A percentile compares a stretch with the other conserved stretches of the same genome.
phyloP scores from a whole-genome alignment of 2,888 invertebrate species.

The Syritta pipiens region DNA sequence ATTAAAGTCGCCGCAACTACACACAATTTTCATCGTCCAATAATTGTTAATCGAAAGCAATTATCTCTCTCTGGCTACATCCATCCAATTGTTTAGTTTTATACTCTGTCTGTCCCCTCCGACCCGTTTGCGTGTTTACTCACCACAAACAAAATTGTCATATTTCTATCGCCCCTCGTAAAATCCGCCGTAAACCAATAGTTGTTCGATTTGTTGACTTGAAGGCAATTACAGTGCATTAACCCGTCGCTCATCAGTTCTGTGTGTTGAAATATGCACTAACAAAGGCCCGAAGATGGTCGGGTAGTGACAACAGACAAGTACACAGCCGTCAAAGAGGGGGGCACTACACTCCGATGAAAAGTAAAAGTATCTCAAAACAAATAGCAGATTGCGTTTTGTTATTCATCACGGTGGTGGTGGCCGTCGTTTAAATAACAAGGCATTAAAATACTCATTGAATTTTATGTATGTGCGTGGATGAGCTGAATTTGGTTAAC shows the following conservation, averaged over 20 bases:
- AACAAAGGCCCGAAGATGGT: not conserved
- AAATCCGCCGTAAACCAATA: conserved; percentile 53
- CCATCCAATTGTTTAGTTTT: not conserved
- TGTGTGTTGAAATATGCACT: conserved; percentile 24
- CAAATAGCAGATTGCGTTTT: conserved; percentile 31
- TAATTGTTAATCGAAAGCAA: conserved; percentile 59
- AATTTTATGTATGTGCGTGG: too few species aligned
- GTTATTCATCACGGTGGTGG: not conserved
- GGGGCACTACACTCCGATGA: conserved; percentile 30
- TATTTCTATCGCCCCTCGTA: conserved; percentile 37
- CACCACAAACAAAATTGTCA: conserved; percentile 47
- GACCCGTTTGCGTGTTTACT: not conserved
- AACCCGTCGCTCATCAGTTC: conserved; percentile 42
- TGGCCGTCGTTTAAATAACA: not conserved
- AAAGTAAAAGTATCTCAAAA: conserved; percentile 52
- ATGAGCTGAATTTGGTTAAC: conserved; percentile 45
- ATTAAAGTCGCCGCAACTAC: conserved; percentile 22
- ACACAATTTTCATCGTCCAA: conserved; percentile 24
- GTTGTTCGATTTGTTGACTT: conserved; percentile 65
- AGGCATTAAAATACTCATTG: conserved; percentile 14
- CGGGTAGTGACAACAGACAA: not conserved
- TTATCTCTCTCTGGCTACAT: conserved; percentile 35
- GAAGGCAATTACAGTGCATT: conserved; percentile 63
- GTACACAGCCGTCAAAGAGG: conserved; percentile 3
- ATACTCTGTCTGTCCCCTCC: not conserved